Base-by-base conservation (phyloP, 2,113 vertebrate genomes). In the Lonchura striata region DNA sequence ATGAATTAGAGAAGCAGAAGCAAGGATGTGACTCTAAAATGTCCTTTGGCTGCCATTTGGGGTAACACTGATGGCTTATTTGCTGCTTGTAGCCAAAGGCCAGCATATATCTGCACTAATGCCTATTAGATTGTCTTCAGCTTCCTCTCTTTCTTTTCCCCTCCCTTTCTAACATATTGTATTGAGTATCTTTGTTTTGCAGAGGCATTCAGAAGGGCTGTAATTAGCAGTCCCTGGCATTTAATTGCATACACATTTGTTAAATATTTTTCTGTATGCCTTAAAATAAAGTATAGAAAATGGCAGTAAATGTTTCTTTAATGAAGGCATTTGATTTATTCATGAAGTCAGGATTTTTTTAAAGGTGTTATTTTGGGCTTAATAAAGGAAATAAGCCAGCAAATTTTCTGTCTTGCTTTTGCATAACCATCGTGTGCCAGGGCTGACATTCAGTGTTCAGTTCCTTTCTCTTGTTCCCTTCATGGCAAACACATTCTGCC, bases 271-370 rank as follows among this genome's bases (percentile, higher is more conserved):
- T 96, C 84, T 97, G 92, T 97, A 96, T 96, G 91, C 86, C 95
- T 92, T 95, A 95, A 96, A 97, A 97, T 97, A 97, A 97, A 97
- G 91, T 96, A 79, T 96, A 94, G 95, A 96, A 97, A 95, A 95
- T 88, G 82, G 63, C 86, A 92, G 90, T 91, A 81, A 90, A 72
- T 57, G 84, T 97, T 97, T 97, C 89, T 92, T 95, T 94, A 86
- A 95, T 95, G 86, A 94, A 95, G 85, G 94, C 61, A 94, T 68
- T 95, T 88, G 92, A 93, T 96, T 96, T 95, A 93, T 94, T 95
- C 85, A 95, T 61, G 59, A 95, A 91, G 88, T 64, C 85, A 92
- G 86, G 91, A 56, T 91, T 97, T 94, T 94, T 95, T 83, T 64
- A 89, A 86, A 94, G 87, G 87, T 94, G 93, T 96, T 95, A 79